phyloP scores from a whole-genome alignment of 2,888 invertebrate genomes.

The Schrankia costaestrigalis region DNA sequence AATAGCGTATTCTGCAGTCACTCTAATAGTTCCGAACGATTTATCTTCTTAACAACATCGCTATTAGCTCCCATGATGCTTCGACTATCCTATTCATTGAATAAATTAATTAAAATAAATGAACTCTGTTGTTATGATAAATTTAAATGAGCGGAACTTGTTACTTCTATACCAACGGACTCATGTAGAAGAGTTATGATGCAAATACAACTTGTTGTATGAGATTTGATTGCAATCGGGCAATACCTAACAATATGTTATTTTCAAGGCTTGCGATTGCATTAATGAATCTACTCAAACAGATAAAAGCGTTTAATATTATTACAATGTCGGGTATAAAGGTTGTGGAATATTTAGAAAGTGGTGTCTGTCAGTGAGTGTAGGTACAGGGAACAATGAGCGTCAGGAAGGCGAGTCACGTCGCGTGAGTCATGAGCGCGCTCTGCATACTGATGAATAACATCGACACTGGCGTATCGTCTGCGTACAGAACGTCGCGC shows the following conservation, averaged over 20 bases:
- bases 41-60: conserved; percentile 34
- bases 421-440: conserved; percentile 49
- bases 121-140: background rate
- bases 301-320: conserved; percentile 29
- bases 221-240: conserved; percentile 1
- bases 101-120: conserved; percentile 2
- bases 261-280: conserved; percentile 5
- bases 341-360: conserved; percentile 45
- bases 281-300: conserved; percentile 27
- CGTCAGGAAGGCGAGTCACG: conserved; percentile 60
- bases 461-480: conserved; percentile 37
- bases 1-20: conserved; percentile 39
- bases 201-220: conserved; percentile 1
- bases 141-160: no score
- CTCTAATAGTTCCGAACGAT: conserved; percentile 36
- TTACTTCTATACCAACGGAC: no score
- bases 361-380: conserved; percentile 44
- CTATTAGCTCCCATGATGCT: no score
- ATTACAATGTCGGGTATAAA: conserved; percentile 41
- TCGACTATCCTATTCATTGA: conserved; percentile 1
- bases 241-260: no score
- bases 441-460: conserved; percentile 62
- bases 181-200: conserved; percentile 6
- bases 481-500: no score
- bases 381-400: conserved; percentile 43